Percentiles rank a stretch among this genome's conserved stretches.
These are phyloP conservation scores for Sebastolobus alascanus DNA, from an alignment of 2,797 vertebrate genomes.

Conservation along the genomic window DNA sequence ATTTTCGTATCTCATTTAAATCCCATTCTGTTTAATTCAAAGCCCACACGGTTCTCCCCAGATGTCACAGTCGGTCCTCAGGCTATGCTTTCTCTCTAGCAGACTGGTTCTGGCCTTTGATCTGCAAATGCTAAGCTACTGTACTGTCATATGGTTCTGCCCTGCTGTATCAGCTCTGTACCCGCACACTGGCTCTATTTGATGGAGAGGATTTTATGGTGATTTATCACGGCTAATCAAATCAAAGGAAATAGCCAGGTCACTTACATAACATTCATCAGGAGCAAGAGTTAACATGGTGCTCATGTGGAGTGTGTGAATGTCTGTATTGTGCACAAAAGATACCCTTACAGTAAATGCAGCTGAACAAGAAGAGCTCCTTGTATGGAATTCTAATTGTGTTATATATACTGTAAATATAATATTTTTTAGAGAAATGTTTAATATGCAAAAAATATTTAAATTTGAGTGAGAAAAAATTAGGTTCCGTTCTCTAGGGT, in stretches of 20 bases:
- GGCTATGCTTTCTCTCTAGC: constrained; percentile 14
- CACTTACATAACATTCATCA: constrained; percentile 40
- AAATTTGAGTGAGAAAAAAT: no score
- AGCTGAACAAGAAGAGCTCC: neutral
- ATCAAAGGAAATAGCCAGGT: constrained; percentile 32
- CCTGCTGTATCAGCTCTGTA: constrained; percentile 31
- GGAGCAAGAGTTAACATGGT: neutral
- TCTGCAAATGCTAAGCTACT: constrained; percentile 33
- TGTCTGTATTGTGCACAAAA: constrained; percentile 10
- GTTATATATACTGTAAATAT: neutral
- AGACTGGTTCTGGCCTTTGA: constrained; percentile 60
- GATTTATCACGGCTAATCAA: constrained; percentile 58
- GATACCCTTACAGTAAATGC: neutral
- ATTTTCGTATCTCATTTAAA: constrained; percentile 21
- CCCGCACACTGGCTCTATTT: constrained; percentile 14
- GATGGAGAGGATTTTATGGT: constrained; percentile 31
- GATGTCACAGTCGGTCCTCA: constrained; percentile 18
- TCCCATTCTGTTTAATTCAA: constrained; percentile 19
- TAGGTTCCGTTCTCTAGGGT: no score
- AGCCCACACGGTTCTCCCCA: constrained; percentile 19
- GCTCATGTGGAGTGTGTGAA: constrained; percentile 9
- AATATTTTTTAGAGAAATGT: neutral
- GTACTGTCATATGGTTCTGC: constrained; percentile 13
- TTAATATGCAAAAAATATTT: no score
- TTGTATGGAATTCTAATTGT: constrained; percentile 3